Conservation (phyloP, 2,797 vertebrate species). For the Myiotriccus ornatus region DNA sequence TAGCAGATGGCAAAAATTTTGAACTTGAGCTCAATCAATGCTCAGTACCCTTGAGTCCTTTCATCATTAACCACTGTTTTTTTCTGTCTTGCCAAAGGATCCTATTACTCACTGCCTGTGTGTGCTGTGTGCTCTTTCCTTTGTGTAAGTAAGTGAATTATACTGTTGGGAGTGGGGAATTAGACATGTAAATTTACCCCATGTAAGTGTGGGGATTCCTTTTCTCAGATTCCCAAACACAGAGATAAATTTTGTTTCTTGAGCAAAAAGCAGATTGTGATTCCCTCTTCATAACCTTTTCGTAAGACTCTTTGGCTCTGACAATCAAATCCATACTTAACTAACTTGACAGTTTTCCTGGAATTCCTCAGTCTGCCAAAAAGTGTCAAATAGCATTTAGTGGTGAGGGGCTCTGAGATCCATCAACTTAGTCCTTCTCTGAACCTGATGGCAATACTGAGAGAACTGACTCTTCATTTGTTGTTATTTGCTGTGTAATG, state of each 20-base stretch:
- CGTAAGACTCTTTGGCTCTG: background rate
- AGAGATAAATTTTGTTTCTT: background rate
- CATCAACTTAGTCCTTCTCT: background rate
- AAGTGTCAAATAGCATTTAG: background rate
- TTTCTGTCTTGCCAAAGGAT: background rate
- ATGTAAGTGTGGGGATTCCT: background rate
- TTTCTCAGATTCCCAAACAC: background rate
- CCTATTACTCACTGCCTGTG: background rate
- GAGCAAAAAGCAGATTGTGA: background rate
- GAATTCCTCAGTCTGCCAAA: background rate
- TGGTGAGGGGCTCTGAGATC: background rate
- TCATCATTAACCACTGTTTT: background rate
- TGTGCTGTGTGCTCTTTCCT: background rate
- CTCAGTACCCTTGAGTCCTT: background rate
- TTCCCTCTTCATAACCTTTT: background rate
- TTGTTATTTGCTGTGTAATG: background rate
- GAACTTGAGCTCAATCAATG: background rate
- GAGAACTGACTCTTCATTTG: background rate
- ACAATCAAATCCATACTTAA: background rate
- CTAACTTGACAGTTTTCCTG: background rate
- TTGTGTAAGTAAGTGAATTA: background rate
- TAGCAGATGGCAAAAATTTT: background rate
- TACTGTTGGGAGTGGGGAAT: background rate
- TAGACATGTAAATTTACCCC: background rate
- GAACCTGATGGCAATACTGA: background rate